These are phyloP conservation scores for Drosophila nannoptera DNA, from an alignment of 1,140 invertebrate genomes.

Conservation along the genomic window DNA sequence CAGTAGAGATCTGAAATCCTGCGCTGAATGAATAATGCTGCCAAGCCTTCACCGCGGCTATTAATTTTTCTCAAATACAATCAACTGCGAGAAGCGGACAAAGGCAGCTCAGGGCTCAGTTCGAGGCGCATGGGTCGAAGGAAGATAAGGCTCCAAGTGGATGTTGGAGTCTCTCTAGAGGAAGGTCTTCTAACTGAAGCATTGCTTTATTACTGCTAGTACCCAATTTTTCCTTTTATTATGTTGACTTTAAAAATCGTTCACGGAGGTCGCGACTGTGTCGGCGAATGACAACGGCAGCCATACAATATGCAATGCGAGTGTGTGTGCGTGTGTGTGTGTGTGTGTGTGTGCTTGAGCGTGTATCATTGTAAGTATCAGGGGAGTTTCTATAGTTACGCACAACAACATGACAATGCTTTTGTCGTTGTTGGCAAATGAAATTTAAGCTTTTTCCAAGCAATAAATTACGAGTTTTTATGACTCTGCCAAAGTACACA, in stretches of 20 bases:
- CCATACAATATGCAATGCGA: slow-evolving; percentile 52
- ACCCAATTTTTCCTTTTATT: slow-evolving; percentile 54
- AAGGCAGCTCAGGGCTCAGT: slow-evolving; percentile 62
- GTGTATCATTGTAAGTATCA: slow-evolving; percentile 29
- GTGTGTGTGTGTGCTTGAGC: slow-evolving; percentile 14
- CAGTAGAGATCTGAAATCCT: no score
- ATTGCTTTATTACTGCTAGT: slow-evolving; percentile 61
- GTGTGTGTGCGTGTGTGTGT: slow-evolving; percentile 8
- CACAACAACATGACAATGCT: slow-evolving; percentile 52
- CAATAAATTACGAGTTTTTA: slow-evolving; percentile 78
- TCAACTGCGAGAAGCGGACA: slow-evolving; percentile 59
- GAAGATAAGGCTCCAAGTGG: background rate
- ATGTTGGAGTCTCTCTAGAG: background rate
- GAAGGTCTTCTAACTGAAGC: slow-evolving; percentile 41
- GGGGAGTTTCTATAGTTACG: slow-evolving; percentile 55
- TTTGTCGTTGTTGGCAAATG: slow-evolving; percentile 73
- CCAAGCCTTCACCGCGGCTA: slow-evolving; percentile 41
- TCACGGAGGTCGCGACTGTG: slow-evolving; percentile 8
- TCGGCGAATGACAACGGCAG: slow-evolving; percentile 47
- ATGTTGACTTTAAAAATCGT: slow-evolving; percentile 65
- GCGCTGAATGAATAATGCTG: no score
- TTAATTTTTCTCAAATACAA: slow-evolving; percentile 59
- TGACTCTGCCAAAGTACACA: slow-evolving; percentile 64
- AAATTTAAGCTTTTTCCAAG: slow-evolving; percentile 78
- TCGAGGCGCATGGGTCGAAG: slow-evolving; percentile 21